phyloP scores from a whole-genome alignment of 2,888 invertebrate genomes.

The Agonopterix subpropinquella region DNA sequence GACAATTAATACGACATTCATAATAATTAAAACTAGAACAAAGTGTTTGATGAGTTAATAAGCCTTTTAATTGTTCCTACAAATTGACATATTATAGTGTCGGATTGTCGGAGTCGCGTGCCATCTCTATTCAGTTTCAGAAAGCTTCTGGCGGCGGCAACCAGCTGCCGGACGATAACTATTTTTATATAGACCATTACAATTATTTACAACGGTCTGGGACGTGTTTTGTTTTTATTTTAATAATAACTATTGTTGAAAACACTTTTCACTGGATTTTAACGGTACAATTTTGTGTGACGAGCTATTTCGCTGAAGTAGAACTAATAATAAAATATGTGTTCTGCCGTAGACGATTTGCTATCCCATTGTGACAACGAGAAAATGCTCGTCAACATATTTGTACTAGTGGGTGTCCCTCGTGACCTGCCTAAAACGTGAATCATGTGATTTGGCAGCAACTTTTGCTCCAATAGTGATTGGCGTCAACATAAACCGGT shows the following conservation, averaged over 20 bases:
- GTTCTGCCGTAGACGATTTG: too few relatives aligned
- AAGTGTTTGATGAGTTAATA: too few relatives aligned
- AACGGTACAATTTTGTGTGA: too few relatives aligned
- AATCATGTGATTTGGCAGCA: constrained; percentile 69
- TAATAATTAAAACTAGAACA: too few relatives aligned
- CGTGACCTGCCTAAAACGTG: constrained; percentile 63
- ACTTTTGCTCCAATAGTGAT: constrained; percentile 44
- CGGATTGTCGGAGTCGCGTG: constrained; percentile 1
- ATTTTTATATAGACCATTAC: constrained; percentile 21
- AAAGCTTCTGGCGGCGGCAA: constrained; percentile 1
- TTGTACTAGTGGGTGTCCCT: constrained; percentile 45
- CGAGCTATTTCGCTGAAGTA: too few relatives aligned
- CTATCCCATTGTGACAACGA: not conserved
- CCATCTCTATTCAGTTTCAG: not conserved
- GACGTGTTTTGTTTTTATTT: constrained; percentile 7
- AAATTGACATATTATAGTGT: too few relatives aligned
- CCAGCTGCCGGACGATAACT: constrained; percentile 11
- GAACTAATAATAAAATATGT: too few relatives aligned
- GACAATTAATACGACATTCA: too few relatives aligned
- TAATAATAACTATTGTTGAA: not conserved
- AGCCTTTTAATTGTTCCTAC: too few relatives aligned
- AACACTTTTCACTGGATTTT: too few relatives aligned
- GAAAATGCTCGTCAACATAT: not conserved
- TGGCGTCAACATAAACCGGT: constrained; percentile 43
- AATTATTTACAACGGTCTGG: constrained; percentile 12